A percentile compares a stretch with the other conserved stretches of the same genome.
Conservation (phyloP, 2,888 invertebrate species). For the Cloeon dipterum region DNA sequence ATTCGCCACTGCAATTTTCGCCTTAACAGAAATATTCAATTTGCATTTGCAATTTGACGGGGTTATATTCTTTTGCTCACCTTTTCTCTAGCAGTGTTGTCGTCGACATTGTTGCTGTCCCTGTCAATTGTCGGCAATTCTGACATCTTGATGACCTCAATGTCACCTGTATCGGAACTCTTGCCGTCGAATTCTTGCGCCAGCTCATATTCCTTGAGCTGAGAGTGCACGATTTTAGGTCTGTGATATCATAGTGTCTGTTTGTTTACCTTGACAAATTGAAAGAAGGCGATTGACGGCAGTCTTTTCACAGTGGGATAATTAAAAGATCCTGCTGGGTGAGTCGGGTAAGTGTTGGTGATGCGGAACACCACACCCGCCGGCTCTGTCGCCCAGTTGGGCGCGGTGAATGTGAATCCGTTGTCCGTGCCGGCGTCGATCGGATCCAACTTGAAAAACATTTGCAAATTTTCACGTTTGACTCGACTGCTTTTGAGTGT, state of each 20-base stretch:
- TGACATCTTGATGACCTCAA: background rate
- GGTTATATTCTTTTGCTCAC: too few species aligned
- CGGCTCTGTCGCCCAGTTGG: slow-evolving; percentile 84
- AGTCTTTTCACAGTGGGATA: slow-evolving; percentile 71
- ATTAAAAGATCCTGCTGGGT: slow-evolving; percentile 86
- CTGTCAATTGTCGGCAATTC: background rate
- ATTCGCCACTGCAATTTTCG: slow-evolving; percentile 8
- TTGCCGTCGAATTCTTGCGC: background rate
- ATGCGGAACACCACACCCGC: slow-evolving; percentile 73
- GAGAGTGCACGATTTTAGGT: too few species aligned
- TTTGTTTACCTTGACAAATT: slow-evolving; percentile 77
- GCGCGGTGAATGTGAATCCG: slow-evolving; percentile 90
- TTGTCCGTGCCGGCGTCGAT: slow-evolving; percentile 86
- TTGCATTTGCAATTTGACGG: too few species aligned
- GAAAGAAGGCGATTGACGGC: slow-evolving; percentile 76
- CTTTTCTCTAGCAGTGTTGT: background rate
- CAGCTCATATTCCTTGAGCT: slow-evolving; percentile 2
- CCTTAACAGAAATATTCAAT: slow-evolving; percentile 7
- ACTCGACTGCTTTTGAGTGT: too few species aligned
- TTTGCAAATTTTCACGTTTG: background rate
- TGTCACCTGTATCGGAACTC: background rate
- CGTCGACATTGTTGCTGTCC: background rate
- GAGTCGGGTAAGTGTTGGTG: slow-evolving; percentile 68
- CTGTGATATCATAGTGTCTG: too few species aligned
- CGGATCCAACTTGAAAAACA: slow-evolving; percentile 45